These are phyloP conservation scores for Darevskia nairensis DNA, from an alignment of 2,797 vertebrate species.

Conservation along the genomic window DNA sequence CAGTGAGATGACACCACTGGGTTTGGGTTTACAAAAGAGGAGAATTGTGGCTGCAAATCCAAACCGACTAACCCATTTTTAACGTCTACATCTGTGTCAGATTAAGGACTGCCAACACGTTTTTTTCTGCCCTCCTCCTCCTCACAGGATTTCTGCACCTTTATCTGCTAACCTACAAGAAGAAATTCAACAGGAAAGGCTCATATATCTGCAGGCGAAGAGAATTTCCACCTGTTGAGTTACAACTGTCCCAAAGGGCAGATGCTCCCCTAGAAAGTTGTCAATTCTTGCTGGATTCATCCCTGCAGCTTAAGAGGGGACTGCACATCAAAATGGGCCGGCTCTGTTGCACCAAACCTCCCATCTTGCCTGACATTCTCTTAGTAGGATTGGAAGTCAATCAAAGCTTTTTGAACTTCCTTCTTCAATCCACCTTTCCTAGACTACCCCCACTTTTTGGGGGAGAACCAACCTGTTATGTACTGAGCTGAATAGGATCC, in stretches of 20 bases:
- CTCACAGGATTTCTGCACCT: neutral
- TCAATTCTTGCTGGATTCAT: neutral
- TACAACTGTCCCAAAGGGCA: neutral
- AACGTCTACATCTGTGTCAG: too few species aligned
- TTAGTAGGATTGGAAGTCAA: neutral
- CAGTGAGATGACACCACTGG: neutral
- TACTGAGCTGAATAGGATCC: too few species aligned
- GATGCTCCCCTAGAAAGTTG: neutral
- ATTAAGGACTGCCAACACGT: neutral
- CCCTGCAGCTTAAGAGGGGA: neutral
- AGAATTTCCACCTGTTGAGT: neutral
- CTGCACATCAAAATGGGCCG: neutral
- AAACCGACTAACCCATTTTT: neutral
- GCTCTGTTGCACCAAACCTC: neutral
- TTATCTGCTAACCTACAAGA: neutral
- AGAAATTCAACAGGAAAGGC: neutral
- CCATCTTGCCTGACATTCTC: neutral
- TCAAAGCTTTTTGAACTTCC: neutral
- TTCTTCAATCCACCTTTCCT: neutral
- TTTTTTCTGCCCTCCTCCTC: neutral
- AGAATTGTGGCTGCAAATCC: too few species aligned
- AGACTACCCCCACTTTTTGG: neutral
- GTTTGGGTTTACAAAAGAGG: fast-evolving
- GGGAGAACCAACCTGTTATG: too few species aligned
- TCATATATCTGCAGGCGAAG: neutral